Conservation (phyloP, 2,888 invertebrate genomes). For the Lacanobia wlatinum region DNA sequence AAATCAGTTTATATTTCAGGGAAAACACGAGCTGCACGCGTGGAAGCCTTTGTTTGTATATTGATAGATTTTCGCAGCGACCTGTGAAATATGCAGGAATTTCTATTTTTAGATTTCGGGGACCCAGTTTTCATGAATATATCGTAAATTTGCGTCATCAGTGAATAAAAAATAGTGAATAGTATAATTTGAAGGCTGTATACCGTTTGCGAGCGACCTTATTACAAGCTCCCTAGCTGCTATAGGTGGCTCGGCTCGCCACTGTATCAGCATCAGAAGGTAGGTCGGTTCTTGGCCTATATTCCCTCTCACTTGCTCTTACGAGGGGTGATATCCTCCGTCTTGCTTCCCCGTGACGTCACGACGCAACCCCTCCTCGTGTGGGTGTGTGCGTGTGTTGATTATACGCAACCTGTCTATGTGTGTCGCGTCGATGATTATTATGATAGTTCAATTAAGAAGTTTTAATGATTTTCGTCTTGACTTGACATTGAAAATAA, state of each 20-base stretch:
- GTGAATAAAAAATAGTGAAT: conserved; percentile 68
- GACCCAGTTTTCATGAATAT: conserved; percentile 30
- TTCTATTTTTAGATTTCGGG: conserved; percentile 21
- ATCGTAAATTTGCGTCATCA: conserved; percentile 56
- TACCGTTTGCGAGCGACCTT: conserved; percentile 75
- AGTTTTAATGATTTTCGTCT: conserved; percentile 20
- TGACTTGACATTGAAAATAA: background rate
- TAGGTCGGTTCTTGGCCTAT: conserved; percentile 90
- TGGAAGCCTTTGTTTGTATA: conserved; percentile 47
- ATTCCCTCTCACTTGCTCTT: conserved; percentile 80
- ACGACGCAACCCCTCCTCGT: conserved; percentile 80
- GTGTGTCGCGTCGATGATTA: conserved; percentile 72
- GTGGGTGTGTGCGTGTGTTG: conserved; percentile 78
- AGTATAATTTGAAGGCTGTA: conserved; percentile 70
- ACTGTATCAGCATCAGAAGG: conserved; percentile 83
- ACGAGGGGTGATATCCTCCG: conserved; percentile 54
- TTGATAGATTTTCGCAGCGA: conserved; percentile 33
- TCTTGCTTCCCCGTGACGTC: conserved; percentile 86
- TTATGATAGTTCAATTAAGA: conserved; percentile 70
- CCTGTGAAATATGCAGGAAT: conserved; percentile 10
- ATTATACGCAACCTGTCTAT: conserved; percentile 73
- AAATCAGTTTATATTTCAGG: conserved; percentile 50
- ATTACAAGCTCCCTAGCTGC: conserved; percentile 76
- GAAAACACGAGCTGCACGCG: conserved; percentile 37
- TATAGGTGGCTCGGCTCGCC: conserved; percentile 80